Conservation (phyloP, 2,113 vertebrate species). For the Orcinus orca region DNA sequence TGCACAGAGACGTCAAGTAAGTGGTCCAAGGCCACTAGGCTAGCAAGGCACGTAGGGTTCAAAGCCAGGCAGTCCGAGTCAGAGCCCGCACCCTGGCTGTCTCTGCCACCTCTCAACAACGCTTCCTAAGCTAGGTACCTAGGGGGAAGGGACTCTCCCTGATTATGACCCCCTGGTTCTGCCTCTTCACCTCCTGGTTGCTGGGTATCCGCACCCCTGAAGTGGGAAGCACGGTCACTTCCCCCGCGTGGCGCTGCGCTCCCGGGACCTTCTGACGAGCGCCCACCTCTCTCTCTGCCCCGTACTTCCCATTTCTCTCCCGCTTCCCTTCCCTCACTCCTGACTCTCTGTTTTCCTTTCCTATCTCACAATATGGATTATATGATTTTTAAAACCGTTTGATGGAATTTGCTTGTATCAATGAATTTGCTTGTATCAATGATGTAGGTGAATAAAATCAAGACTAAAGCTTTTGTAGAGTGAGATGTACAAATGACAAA, state of each 20-base stretch:
- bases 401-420: background rate
- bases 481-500: background rate
- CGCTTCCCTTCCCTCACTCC: background rate
- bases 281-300: background rate
- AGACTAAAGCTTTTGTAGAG: background rate
- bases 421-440: background rate
- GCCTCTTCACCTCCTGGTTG: background rate
- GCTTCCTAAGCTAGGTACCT: background rate
- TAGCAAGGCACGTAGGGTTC: background rate
- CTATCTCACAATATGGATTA: background rate
- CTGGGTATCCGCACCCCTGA: too few relatives aligned
- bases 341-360: background rate
- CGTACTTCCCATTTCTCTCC: background rate
- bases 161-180: background rate
- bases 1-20: background rate
- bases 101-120: background rate
- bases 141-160: background rate
- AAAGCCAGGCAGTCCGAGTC: background rate
- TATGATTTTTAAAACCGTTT: background rate
- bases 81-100: background rate
- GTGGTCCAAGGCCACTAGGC: background rate
- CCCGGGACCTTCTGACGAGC: background rate
- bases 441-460: background rate
- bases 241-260: background rate
- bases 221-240: background rate